Base-by-base conservation (phyloP, 2,113 vertebrate species). In the Ammospiza nelsoni region DNA sequence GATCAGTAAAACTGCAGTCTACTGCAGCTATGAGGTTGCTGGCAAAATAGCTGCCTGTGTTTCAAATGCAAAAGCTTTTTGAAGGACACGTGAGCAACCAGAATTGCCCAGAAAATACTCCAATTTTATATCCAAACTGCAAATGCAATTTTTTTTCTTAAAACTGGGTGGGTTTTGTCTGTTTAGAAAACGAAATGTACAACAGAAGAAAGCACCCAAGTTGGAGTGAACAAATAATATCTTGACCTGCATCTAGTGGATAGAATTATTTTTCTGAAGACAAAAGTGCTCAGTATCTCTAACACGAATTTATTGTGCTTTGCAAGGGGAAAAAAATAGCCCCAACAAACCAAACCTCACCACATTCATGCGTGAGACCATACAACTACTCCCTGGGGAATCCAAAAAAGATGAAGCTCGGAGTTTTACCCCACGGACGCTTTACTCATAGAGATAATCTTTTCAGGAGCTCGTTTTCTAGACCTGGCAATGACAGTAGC, bases 61-160 rank as follows among this genome's bases (percentile, higher is more conserved):
- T 92, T 90, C 72, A 84, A 77, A 58, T 44, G 52, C 61, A 82
- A 75, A 90, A 86, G 66, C 49, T 77, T 92, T 89, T 78, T 21
- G 15, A 27, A 82, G 11, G n/a, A 75, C 41, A 77, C 0, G 25
- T 88, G 83, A 92, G 49, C 58, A 82, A 76, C 21, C 44, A 46
- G 73, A 93, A 84, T 68, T 52, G 67, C 31, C 85, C 57, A 68
- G 84, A 89, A 92, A 84, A 83, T 29, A 57, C 76, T 90, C 65
- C 25, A 49, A 31, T 78, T 93, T 84, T 75, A 58, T 61, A 31
- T 46, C n/a, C 1, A 0, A 67, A 23, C 49, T 94, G 65, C 31
- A 90, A 71, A 76, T 58, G 17, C 75, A 76, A 41, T n/a, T 46
- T 33, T 55, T 46, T 55, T 87, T 92, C 72, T 84, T 90, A 58